Evolutionary conservation across 2,888 invertebrate species (phyloP).

Genomic region (Eledone cirrhosa): DNA sequence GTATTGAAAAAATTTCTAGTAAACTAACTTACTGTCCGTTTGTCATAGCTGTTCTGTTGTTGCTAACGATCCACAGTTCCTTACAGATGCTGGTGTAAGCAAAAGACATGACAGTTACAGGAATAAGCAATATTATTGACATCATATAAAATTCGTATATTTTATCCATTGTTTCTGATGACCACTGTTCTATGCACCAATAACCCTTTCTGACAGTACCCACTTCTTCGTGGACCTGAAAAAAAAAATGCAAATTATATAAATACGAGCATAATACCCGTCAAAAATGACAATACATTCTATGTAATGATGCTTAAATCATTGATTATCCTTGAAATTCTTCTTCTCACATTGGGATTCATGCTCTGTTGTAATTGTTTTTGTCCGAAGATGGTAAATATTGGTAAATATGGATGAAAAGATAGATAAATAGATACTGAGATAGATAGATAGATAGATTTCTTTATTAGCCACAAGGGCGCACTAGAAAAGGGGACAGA

Average conservation of each 20-base stretch:
- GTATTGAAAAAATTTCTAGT: not conserved
- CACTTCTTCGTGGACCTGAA: constrained; percentile 43
- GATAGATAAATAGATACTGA: too few relatives aligned
- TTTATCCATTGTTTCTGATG: constrained; percentile 37
- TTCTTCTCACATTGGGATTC: too few relatives aligned
- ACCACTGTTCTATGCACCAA: constrained; percentile 73
- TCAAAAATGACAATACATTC: not conserved
- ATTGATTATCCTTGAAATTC: too few relatives aligned
- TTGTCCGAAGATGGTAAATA: too few relatives aligned
- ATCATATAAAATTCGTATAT: constrained; percentile 76
- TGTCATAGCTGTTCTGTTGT: constrained; percentile 33
- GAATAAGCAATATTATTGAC: constrained; percentile 73
- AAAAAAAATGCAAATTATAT: not conserved
- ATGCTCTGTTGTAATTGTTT: too few relatives aligned
- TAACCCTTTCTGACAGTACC: constrained; percentile 56
- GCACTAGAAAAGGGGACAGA: too few relatives aligned
- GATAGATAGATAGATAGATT: too few relatives aligned
- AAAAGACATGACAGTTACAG: constrained; percentile 74
- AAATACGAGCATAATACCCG: not conserved
- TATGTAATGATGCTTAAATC: too few relatives aligned
- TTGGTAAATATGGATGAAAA: too few relatives aligned
- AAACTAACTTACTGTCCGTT: constrained; percentile 7
- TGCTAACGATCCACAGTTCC: constrained; percentile 65
- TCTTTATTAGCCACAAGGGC: too few relatives aligned
- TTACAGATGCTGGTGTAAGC: constrained; percentile 76